phyloP scores from a whole-genome alignment of 2,888 invertebrate genomes.

The Dasysyrphus tricinctus region DNA sequence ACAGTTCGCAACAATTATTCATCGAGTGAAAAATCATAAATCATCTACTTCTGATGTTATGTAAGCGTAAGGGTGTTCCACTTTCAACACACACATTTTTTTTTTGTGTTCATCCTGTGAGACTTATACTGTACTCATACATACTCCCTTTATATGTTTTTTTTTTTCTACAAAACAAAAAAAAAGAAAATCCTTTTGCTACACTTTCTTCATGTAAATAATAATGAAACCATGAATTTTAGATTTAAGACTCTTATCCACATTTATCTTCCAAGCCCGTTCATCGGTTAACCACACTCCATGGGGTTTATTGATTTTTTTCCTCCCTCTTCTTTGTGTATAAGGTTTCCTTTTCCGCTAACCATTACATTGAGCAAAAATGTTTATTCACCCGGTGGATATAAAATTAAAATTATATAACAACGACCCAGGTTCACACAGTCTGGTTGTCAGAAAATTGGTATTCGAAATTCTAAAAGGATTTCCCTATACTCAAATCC shows the following conservation, averaged over 20 bases:
- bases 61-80: slow-evolving; percentile 22
- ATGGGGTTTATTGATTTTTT: slow-evolving; percentile 55
- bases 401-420: slow-evolving; percentile 43
- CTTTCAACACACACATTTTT: not conserved
- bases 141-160: not conserved
- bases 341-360: not conserved
- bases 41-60: slow-evolving; percentile 1
- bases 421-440: slow-evolving; percentile 29
- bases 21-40: slow-evolving; percentile 20
- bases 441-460: slow-evolving; percentile 28
- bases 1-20: slow-evolving; percentile 20
- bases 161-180: too few relatives aligned
- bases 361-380: slow-evolving; percentile 4
- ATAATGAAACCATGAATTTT: slow-evolving; percentile 57
- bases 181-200: slow-evolving; percentile 21
- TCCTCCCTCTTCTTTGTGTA: not conserved
- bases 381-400: slow-evolving; percentile 33
- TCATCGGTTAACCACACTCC: slow-evolving; percentile 56
- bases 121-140: not conserved
- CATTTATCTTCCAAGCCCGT: slow-evolving; percentile 57
- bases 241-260: slow-evolving; percentile 52
- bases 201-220: slow-evolving; percentile 42
- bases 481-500: slow-evolving; percentile 22
- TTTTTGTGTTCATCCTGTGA: not conserved
- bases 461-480: slow-evolving; percentile 29